Base-by-base conservation (phyloP, 2,888 invertebrate species). In the Anthophora plumipes region DNA sequence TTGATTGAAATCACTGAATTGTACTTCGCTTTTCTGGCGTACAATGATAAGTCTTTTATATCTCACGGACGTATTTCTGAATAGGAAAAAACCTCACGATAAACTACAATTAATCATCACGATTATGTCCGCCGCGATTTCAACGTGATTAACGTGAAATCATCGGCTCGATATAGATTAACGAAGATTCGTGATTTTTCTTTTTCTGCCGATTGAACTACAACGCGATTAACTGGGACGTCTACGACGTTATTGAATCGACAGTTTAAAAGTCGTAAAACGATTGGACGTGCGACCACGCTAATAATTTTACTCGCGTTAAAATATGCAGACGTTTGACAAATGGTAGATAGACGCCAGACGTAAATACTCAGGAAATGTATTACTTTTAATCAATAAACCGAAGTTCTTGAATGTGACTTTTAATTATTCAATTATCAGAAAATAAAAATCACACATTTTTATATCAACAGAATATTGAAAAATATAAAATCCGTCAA, bases 111-210 rank as follows among this genome's bases (percentile, higher is more conserved):
- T 67, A 71, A 63, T 72, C 68, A 54, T 64, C 57, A 14, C 31
- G 71, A 63, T 80, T 61, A 69, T 39, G 20, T 31, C 60, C 54
- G n/a, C 9, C 8, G 12, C 20, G 52, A 48, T 66, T 48, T 39
- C 37, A 37, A 48, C 9, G 48, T 20, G 59, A 79, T 67, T 17
- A 31, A 31, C 12, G 25, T 46, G 69, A 50, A 80, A 63, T 71
- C 46, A 57, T 31, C 46, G 12, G n/a, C 7, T 55, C 11, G 41
- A 64, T 68, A 59, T 61, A 64, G 68, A 80, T 72, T 50, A 69
- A 25, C 48, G 17, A 20, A 46, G 22, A 59, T 59, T 77, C 37
- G 73, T n/a, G n/a, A n/a, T n/a, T n/a, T 81, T 75, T 75, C 67
- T 61, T 31, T n/a, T 46, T 59, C 31, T 54, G 43, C 20, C n/a